Evolutionary conservation across 2,113 vertebrate genomes (phyloP).

Genomic region (Suncus etruscus): DNA sequence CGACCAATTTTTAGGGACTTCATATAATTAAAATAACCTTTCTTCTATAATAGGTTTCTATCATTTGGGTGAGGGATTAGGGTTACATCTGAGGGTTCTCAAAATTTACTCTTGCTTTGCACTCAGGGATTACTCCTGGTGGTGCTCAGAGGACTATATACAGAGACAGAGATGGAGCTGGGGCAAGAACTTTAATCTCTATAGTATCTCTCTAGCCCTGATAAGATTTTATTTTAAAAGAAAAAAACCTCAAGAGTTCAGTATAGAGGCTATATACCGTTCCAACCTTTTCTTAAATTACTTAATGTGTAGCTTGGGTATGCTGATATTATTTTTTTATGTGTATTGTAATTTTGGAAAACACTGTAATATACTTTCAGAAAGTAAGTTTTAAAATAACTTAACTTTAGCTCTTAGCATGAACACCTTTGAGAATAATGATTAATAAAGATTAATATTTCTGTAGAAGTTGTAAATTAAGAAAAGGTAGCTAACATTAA

Average conservation of each 20-base stretch:
- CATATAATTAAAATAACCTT: background rate
- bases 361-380: slow-evolving; percentile 76
- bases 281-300: slow-evolving; percentile 51
- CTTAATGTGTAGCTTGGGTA: background rate
- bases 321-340: slow-evolving; percentile 37
- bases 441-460: slow-evolving; percentile 73
- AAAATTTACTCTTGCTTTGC: too few relatives aligned
- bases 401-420: slow-evolving; percentile 81
- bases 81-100: too few relatives aligned
- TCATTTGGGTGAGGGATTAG: background rate
- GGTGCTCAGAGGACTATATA: too few relatives aligned
- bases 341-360: slow-evolving; percentile 79
- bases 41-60: background rate
- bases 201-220: background rate
- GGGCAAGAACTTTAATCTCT: too few relatives aligned
- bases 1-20: background rate
- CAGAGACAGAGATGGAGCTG: too few relatives aligned
- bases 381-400: slow-evolving; percentile 80
- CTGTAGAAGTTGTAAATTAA: slow-evolving; percentile 72
- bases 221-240: slow-evolving; percentile 24
- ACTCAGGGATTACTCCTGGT: too few relatives aligned
- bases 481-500: slow-evolving; percentile 67
- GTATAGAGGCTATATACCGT: background rate
- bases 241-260: background rate
- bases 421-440: slow-evolving; percentile 82